These are phyloP conservation scores for Varroa destructor DNA, from an alignment of 1,140 invertebrate genomes.

Conservation along the genomic window DNA sequence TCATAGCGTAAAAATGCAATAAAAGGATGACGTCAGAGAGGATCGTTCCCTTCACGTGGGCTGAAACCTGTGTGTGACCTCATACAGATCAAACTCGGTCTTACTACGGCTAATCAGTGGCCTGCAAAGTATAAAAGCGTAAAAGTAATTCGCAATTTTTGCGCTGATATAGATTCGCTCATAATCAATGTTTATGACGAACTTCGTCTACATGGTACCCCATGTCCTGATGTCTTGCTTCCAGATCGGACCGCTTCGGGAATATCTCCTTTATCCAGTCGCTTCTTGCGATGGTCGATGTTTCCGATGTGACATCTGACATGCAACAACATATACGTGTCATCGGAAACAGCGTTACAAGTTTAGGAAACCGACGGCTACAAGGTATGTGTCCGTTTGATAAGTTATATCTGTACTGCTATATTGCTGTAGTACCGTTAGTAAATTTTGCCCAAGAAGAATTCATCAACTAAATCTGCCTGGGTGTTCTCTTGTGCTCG, in stretches of 20 bases:
- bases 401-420: neutral
- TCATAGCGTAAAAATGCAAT: no score
- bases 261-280: constrained; percentile 37
- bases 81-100: no score
- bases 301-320: constrained; percentile 79
- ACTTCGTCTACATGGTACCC: no score
- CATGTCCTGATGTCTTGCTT: neutral
- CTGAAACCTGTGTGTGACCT: no score
- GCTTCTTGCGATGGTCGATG: constrained; percentile 73
- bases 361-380: neutral
- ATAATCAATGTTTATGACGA: no score
- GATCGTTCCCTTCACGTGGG: no score
- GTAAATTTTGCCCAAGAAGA: neutral
- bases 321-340: constrained; percentile 71
- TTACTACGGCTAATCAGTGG: no score
- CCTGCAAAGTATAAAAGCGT: no score
- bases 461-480: neutral
- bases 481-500: no score
- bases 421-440: neutral
- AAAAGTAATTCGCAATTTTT: no score
- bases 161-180: no score
- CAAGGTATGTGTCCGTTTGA: neutral
- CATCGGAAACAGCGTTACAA: constrained; percentile 18
- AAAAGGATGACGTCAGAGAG: no score
- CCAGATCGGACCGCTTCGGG: constrained; percentile 34